Conservation (phyloP, 1,140 invertebrate genomes). For the Scaptomyza graminum region DNA sequence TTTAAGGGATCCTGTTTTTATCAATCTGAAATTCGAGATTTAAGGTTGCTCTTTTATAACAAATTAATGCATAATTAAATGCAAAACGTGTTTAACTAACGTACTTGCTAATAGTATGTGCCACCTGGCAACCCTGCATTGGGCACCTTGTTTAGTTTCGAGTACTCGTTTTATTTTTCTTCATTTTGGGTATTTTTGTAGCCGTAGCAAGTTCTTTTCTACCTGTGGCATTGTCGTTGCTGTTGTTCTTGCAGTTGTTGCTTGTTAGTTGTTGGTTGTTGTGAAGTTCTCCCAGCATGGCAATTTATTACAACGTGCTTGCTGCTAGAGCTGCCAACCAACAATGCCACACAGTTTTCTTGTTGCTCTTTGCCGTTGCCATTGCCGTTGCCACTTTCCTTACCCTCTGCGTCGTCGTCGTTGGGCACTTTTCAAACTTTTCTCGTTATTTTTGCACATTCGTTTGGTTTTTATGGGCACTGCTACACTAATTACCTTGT, state of each 20-base stretch:
- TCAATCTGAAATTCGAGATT: too few species aligned
- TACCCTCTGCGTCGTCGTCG: slow-evolving; percentile 35
- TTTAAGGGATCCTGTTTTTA: too few species aligned
- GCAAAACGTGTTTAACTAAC: slow-evolving; percentile 16
- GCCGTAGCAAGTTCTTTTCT: slow-evolving; percentile 4
- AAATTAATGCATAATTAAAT: slow-evolving; percentile 32
- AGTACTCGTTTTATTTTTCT: slow-evolving; percentile 7
- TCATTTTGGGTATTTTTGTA: slow-evolving; percentile 2
- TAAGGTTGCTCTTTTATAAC: slow-evolving; percentile 1
- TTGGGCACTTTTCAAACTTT: slow-evolving; percentile 72
- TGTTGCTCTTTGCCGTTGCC: slow-evolving; percentile 42
- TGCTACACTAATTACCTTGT: slow-evolving; percentile 81
- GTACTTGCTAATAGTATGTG: slow-evolving; percentile 5
- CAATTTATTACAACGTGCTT: slow-evolving; percentile 74
- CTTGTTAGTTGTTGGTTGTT: slow-evolving; percentile 10
- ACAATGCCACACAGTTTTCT: slow-evolving; percentile 52
- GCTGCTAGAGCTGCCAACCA: slow-evolving; percentile 58
- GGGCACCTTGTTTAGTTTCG: not conserved
- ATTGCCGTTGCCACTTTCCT: slow-evolving; percentile 26
- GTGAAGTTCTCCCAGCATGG: slow-evolving; percentile 31
- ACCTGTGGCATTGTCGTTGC: slow-evolving; percentile 43
- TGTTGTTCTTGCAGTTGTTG: slow-evolving; percentile 13
- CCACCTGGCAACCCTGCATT: slow-evolving; percentile 17
- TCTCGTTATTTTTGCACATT: slow-evolving; percentile 81
- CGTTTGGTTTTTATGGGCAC: slow-evolving; percentile 78